phyloP scores from a whole-genome alignment of 2,113 vertebrate genomes.

The Phalacrocorax pelagicus region DNA sequence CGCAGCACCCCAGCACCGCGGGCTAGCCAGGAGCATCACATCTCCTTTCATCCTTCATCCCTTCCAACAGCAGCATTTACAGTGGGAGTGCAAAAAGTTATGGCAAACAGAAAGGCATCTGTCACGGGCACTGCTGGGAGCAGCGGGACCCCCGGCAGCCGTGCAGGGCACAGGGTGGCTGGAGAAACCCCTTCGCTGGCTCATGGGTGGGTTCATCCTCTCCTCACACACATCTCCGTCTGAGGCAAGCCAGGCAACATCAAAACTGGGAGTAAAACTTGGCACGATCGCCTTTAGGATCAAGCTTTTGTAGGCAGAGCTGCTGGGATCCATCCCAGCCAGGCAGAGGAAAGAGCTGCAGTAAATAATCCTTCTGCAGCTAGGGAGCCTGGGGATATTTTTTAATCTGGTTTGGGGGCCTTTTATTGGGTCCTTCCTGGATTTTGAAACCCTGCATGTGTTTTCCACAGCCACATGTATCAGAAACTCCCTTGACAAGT shows the following conservation, averaged over 20 bases:
- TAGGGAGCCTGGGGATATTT: not conserved
- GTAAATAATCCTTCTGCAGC: not conserved
- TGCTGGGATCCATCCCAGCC: not conserved
- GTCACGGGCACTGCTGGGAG: not conserved
- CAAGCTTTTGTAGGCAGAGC: not conserved
- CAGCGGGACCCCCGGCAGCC: not conserved
- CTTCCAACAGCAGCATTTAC: not conserved
- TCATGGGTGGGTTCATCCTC: not conserved
- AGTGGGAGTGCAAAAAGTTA: not conserved
- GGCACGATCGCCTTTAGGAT: not conserved
- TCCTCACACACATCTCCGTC: not conserved
- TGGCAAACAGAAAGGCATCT: not conserved
- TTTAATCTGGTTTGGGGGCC: not conserved
- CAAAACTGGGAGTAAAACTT: not conserved
- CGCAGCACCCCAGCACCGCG: fast-evolving
- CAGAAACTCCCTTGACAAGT: not conserved
- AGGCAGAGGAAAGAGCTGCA: not conserved
- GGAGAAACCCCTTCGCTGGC: not conserved
- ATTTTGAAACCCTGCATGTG: not conserved
- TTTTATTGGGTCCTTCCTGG: not conserved
- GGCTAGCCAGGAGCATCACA: not conserved
- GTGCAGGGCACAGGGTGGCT: no score
- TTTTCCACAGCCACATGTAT: not conserved
- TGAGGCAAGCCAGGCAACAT: fast-evolving
- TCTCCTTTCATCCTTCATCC: not conserved